A percentile compares a stretch with the other conserved stretches of the same genome.
Conservation (phyloP, 2,113 vertebrate genomes). For the Tachysurus fulvidraco region DNA sequence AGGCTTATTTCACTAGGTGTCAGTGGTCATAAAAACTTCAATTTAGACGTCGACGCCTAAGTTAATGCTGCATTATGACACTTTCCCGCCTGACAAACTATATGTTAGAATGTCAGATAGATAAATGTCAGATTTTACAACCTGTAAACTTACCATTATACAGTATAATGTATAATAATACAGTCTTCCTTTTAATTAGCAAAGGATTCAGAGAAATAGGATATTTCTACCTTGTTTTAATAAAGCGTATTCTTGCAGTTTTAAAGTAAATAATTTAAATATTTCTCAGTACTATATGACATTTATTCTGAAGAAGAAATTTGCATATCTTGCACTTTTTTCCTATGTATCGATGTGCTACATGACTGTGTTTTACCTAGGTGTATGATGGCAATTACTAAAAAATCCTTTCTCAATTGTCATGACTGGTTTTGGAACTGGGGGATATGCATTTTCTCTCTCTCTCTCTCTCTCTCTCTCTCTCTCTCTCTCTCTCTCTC, state of each 20-base stretch:
- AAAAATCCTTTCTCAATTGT: background rate
- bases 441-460: background rate
- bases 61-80: too few relatives aligned
- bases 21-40: background rate
- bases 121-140: background rate
- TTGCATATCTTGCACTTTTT: background rate
- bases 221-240: background rate
- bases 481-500: too few relatives aligned
- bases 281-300: background rate
- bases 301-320: background rate
- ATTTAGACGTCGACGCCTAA: background rate
- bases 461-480: too few relatives aligned
- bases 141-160: background rate
- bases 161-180: background rate
- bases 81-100: too few relatives aligned
- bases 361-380: background rate
- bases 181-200: background rate
- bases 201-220: background rate
- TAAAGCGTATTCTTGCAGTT: background rate
- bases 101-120: background rate
- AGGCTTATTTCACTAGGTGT: background rate
- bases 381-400: background rate
- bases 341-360: background rate
- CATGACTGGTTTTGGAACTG: background rate
- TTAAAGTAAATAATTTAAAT: background rate